Conservation (phyloP, 2,888 invertebrate genomes). For the Drosophila monieri region DNA sequence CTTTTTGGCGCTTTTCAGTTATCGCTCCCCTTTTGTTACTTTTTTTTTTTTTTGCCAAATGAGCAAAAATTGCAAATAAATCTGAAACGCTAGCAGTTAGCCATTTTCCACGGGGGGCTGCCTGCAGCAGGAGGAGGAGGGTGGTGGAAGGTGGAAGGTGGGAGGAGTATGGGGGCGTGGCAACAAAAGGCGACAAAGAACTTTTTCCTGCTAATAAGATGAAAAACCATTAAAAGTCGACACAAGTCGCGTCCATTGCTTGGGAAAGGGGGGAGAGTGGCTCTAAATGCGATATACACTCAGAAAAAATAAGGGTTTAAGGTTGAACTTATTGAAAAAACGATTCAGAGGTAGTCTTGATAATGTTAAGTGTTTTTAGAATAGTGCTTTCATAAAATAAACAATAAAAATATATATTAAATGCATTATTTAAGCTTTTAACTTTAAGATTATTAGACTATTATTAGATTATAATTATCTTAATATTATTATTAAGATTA, state of each 20-base stretch:
- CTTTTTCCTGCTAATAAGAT: constrained; percentile 81
- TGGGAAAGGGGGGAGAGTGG: constrained; percentile 13
- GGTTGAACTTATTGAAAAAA: neutral
- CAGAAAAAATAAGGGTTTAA: neutral
- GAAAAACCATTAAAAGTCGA: constrained; percentile 80
- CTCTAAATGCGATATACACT: neutral
- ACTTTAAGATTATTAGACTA: no score
- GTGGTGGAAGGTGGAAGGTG: constrained; percentile 16
- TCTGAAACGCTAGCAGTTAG: constrained; percentile 59
- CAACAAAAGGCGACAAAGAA: constrained; percentile 72
- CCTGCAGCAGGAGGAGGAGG: neutral
- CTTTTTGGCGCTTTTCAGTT: constrained; percentile 8
- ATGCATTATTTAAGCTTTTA: no score
- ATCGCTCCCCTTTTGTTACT: neutral
- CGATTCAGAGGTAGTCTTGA: no score
- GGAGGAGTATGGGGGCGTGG: constrained; percentile 36
- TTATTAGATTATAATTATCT: no score
- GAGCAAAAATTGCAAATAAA: constrained; percentile 80
- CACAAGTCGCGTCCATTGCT: constrained; percentile 79
- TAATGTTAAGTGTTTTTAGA: no score
- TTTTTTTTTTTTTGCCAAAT: constrained; percentile 56
- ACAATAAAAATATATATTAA: no score
- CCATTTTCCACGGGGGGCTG: constrained; percentile 22
- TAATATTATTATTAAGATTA: no score
- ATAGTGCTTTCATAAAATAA: neutral